Conservation (phyloP, 2,113 vertebrate genomes). For the Leucosticte australis region DNA sequence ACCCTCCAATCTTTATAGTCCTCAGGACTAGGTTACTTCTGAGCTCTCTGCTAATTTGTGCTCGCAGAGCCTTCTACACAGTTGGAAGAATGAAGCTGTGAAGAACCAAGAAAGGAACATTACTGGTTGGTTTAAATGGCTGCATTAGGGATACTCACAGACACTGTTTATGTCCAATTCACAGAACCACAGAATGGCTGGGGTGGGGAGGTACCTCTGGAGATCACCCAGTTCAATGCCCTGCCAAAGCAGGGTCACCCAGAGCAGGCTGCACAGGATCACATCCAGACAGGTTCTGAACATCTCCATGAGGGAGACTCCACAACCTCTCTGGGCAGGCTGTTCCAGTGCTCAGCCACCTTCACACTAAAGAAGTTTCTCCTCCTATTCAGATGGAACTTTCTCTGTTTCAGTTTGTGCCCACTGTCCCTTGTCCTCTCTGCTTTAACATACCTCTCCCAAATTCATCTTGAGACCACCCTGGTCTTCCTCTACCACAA, state of each 20-base stretch:
- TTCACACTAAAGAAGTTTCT: not conserved
- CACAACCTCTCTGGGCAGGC: not conserved
- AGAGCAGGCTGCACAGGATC: not conserved
- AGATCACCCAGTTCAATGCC: accelerated
- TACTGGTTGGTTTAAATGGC: not conserved
- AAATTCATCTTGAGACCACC: not conserved
- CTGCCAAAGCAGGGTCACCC: not conserved
- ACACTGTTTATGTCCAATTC: not conserved
- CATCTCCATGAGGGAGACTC: not conserved
- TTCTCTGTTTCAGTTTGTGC: not conserved
- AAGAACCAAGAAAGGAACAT: not conserved
- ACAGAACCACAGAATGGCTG: not conserved
- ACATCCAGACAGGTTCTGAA: not conserved
- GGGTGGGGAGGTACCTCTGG: not conserved
- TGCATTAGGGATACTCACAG: not conserved
- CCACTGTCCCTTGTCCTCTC: not conserved
- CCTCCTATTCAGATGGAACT: not conserved
- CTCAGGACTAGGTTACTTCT: not conserved
- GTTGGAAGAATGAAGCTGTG: not conserved
- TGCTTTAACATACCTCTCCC: not conserved
- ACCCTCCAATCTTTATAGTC: not conserved
- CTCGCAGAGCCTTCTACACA: not conserved
- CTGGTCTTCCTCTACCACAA: not conserved
- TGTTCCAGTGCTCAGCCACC: not conserved
- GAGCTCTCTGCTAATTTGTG: not conserved